phyloP scores from a whole-genome alignment of 2,888 invertebrate species.

The Spialia ferax region DNA sequence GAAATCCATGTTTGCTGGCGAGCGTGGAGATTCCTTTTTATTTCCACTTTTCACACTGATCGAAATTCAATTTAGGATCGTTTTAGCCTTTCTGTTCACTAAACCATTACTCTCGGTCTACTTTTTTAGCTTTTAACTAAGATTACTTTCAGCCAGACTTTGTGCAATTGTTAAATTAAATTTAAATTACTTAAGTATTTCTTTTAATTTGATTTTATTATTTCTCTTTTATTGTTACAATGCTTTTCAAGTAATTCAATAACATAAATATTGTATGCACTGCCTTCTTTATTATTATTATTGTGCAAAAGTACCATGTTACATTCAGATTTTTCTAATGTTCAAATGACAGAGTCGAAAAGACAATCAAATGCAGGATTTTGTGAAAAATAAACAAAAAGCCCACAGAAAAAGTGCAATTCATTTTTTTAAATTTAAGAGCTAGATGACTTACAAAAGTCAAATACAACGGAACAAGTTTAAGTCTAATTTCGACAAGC shows the following conservation, averaged over 20 bases:
- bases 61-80: slow-evolving; percentile 36
- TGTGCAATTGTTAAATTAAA: background rate
- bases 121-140: slow-evolving; percentile 1
- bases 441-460: background rate
- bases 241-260: no score
- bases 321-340: background rate
- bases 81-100: slow-evolving; percentile 36
- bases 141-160: slow-evolving; percentile 9
- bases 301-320: no score
- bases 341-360: background rate
- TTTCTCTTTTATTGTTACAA: background rate
- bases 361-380: background rate
- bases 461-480: background rate
- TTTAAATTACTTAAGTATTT: background rate
- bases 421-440: background rate
- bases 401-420: background rate
- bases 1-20: slow-evolving; percentile 37
- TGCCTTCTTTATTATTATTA: no score
- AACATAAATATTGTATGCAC: no score
- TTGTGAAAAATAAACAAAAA: background rate
- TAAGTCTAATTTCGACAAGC: slow-evolving; percentile 2
- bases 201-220: background rate
- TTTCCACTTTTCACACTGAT: slow-evolving; percentile 24
- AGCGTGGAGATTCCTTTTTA: slow-evolving; percentile 32
- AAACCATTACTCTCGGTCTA: slow-evolving; percentile 26